Base-by-base conservation (phyloP, 2,113 vertebrate genomes). In the Eretmochelys imbricata region DNA sequence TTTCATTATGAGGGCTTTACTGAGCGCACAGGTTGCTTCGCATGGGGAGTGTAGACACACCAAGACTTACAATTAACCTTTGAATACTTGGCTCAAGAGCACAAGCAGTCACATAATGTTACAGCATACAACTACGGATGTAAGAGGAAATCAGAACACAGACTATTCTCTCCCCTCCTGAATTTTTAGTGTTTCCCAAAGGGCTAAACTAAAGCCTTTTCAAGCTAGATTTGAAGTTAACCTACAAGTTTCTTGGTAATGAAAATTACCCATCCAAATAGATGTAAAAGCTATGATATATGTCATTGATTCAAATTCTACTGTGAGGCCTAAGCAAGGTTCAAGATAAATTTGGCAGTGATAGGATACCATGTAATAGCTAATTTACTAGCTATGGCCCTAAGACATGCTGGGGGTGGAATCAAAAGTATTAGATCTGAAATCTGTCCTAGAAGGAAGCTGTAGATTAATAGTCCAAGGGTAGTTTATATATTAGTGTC, bases 71-170 rank as follows among this genome's bases (percentile, higher is more conserved):
- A 80, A 95, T 80, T 92, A 95, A 91, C 42, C 31, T 92, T 25
- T 75, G 76, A 94, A 42, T 4, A 80, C 54, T 80, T 89, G 59
- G 93, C 76, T 94, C 88, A 85, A 91, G 85, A 89, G 92, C 81
- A 91, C 20, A 80, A 89, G 42, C 8, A 1, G 27, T 75, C 88
- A 65, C 88, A 65, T 0, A 42, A 42, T 5, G 5, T 42, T 42
- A 42, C 42, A 42, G 42, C 42, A 42, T 42, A 42, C 42, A 42
- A 42, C 42, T 42, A 42, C 42, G 42, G 42, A 42, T 42, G 42
- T 42, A 42, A 42, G 42, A 42, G 42, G 42, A 89, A 89, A 11
- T 2, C 82, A 38, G 88, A 94, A 91, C 54, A 75, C 35, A 42
- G 25, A 6, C 69, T 29, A 88, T 5, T 7, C 0, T 0, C 20